These are phyloP conservation scores for Lontra canadensis DNA, from an alignment of 2,113 vertebrate genomes.

Conservation along the genomic window DNA sequence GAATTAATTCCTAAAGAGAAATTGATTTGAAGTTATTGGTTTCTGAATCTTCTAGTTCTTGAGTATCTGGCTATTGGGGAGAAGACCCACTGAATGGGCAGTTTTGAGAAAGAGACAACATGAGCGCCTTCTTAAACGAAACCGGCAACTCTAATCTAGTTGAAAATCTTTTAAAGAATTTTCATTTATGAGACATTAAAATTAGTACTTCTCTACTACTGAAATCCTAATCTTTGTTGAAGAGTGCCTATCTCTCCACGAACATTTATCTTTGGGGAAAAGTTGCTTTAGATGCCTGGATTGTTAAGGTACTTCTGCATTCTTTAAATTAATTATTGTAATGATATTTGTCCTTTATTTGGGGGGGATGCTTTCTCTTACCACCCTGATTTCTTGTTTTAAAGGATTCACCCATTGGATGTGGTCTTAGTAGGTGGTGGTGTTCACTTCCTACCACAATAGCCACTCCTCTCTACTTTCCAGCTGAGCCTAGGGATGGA, in stretches of 20 bases:
- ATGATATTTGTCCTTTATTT: not conserved
- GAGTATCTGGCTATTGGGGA: not conserved
- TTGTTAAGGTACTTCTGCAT: not conserved
- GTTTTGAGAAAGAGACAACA: not conserved
- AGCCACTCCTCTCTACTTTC: not conserved
- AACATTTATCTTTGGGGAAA: not conserved
- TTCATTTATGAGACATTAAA: not conserved
- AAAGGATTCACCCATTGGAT: not conserved
- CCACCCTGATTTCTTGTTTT: not conserved
- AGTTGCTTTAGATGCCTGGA: not conserved
- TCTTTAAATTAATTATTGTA: not conserved
- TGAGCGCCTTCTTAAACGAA: not conserved
- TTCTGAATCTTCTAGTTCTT: not conserved
- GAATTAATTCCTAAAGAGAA: not conserved
- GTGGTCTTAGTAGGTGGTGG: not conserved
- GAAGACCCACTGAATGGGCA: not conserved
- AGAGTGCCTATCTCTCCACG: not conserved
- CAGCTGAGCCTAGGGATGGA: not conserved
- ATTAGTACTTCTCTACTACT: not conserved
- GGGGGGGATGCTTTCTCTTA: not conserved
- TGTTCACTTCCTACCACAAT: not conserved
- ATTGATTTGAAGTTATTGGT: not conserved
- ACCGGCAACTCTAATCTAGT: not conserved
- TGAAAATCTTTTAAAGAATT: not conserved
- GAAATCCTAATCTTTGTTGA: slow-evolving; percentile 7